phyloP scores from a whole-genome alignment of 2,888 invertebrate species.

The Syritta pipiens region DNA sequence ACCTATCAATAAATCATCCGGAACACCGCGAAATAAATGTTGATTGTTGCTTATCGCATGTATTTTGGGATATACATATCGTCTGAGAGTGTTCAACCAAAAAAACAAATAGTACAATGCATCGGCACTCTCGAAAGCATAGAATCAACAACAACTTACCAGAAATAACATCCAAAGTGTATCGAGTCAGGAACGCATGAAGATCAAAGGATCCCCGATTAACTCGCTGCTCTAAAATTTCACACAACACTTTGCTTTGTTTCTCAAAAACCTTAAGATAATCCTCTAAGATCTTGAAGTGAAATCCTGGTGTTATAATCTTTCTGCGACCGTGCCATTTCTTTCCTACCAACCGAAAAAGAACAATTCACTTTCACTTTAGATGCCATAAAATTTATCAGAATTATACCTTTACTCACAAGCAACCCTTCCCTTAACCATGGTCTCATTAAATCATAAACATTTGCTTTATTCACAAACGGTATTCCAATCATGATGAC shows the following conservation, averaged over 20 bases:
- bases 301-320: slow-evolving; percentile 87
- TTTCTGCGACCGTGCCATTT: slow-evolving; percentile 85
- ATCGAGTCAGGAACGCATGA: slow-evolving; percentile 81
- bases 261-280: slow-evolving; percentile 85
- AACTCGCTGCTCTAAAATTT: slow-evolving; percentile 76
- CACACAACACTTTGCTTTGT: slow-evolving; percentile 81
- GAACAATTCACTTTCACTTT: background rate
- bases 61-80: too few species aligned
- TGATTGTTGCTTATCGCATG: too few species aligned
- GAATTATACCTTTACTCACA: slow-evolving; percentile 76
- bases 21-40: too few species aligned
- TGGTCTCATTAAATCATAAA: slow-evolving; percentile 77
- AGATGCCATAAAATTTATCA: background rate
- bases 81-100: too few species aligned
- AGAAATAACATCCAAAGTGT: slow-evolving; percentile 73
- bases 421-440: slow-evolving; percentile 81
- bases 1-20: too few species aligned
- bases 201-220: slow-evolving; percentile 79
- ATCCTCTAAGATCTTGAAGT: slow-evolving; percentile 86
- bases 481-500: slow-evolving; percentile 40
- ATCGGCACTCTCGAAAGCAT: too few species aligned
- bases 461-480: slow-evolving; percentile 80
- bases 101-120: too few species aligned
- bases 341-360: slow-evolving; percentile 9
- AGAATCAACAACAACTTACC: too few species aligned